phyloP scores from a whole-genome alignment of 1,140 invertebrate genomes.

The Macrobrachium rosenbergii region DNA sequence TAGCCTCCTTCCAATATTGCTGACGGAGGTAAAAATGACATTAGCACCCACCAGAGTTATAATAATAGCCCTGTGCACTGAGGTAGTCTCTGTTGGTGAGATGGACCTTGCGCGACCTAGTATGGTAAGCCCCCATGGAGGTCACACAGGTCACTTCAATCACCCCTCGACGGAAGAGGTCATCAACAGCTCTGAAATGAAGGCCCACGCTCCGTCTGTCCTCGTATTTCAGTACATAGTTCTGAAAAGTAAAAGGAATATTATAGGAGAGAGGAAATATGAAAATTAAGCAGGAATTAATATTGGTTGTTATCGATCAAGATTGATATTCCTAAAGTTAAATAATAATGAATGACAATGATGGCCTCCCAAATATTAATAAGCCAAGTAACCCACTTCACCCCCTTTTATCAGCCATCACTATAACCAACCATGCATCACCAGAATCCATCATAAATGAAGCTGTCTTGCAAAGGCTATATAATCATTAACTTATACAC shows the following conservation, averaged over 20 bases:
- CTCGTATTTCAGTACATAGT: conserved; percentile 18
- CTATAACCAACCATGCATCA: too few relatives aligned
- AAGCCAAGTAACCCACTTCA: too few relatives aligned
- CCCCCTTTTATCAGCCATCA: too few relatives aligned
- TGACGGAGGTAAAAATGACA: neutral
- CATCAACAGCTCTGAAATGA: conserved; percentile 20
- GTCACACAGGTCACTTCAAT: conserved; percentile 34
- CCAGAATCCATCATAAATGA: too few relatives aligned
- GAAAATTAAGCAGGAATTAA: neutral
- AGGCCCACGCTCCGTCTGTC: neutral
- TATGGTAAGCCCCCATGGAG: conserved; percentile 24
- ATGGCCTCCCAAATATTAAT: too few relatives aligned
- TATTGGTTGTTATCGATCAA: neutral
- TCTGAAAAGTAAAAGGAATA: neutral
- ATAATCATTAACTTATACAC: too few relatives aligned
- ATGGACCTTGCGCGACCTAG: neutral
- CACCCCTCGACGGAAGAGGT: conserved; percentile 41
- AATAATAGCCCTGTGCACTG: conserved; percentile 42
- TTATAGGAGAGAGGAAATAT: too few relatives aligned
- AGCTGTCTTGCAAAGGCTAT: too few relatives aligned
- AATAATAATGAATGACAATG: too few relatives aligned
- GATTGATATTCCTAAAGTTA: neutral
- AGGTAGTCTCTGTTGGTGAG: conserved; percentile 35
- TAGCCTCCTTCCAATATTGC: too few relatives aligned
- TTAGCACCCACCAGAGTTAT: conserved; percentile 6